A percentile compares a stretch with the other conserved stretches of the same genome.
These are phyloP conservation scores for Manis pentadactyla DNA, from an alignment of 2,797 vertebrate genomes.

Conservation along the genomic window DNA sequence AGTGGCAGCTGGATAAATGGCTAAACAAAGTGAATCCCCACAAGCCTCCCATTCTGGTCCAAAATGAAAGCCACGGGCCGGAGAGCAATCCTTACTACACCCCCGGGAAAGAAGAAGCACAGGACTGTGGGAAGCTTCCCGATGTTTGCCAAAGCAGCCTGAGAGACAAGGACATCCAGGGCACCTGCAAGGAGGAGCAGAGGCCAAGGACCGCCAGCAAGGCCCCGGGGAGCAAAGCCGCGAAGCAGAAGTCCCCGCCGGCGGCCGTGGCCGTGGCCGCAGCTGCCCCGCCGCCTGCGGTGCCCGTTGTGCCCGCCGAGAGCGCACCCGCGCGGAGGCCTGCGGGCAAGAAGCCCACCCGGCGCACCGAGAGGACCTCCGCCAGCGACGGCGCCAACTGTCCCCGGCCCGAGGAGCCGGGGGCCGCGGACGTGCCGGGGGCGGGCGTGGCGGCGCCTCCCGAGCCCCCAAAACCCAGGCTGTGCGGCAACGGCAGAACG, in stretches of 20 bases:
- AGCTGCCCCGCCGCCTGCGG: slow-evolving; percentile 74
- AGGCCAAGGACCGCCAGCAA: slow-evolving; percentile 85
- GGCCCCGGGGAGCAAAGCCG: slow-evolving; percentile 83
- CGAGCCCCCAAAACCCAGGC: slow-evolving; percentile 86
- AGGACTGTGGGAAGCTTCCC: slow-evolving; percentile 78
- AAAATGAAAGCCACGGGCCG: slow-evolving; percentile 84
- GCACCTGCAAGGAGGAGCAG: slow-evolving; percentile 85
- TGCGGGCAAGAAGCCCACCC: slow-evolving; percentile 85
- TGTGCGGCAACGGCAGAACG: slow-evolving; percentile 72
- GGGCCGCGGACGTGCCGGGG: slow-evolving; percentile 81
- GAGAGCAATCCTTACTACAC: slow-evolving; percentile 84
- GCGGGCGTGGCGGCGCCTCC: slow-evolving; percentile 67
- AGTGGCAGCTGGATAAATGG: slow-evolving; percentile 99
- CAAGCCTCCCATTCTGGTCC: slow-evolving; percentile 89
- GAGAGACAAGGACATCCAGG: slow-evolving; percentile 87
- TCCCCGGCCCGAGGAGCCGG: slow-evolving; percentile 78
- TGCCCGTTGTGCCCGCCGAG: slow-evolving; percentile 63
- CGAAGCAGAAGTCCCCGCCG: slow-evolving; percentile 84
- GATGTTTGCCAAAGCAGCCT: slow-evolving; percentile 62
- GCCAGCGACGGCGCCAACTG: slow-evolving; percentile 78
- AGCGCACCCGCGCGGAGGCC: slow-evolving; percentile 60
- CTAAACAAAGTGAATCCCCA: slow-evolving; percentile 93
- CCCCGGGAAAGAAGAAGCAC: slow-evolving; percentile 75
- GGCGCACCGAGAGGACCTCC: slow-evolving; percentile 83
- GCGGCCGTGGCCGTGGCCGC: slow-evolving; percentile 22